Base-by-base conservation (phyloP, 92 coral and sea anemone species). In the Porites divaricata region DNA sequence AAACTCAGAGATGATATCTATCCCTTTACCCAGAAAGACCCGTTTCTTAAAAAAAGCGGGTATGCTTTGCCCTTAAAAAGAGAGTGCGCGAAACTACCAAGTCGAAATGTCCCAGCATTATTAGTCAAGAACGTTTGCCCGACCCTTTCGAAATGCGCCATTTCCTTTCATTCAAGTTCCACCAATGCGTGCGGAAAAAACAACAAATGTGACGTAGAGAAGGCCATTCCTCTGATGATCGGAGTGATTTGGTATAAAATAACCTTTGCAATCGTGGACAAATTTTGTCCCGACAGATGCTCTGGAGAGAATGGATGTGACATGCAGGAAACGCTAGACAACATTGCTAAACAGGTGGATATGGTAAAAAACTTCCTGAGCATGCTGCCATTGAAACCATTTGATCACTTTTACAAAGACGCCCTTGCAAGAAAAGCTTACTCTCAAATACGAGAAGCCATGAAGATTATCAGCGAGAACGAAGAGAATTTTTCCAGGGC, bases 211-310 rank as follows among this genome's bases (percentile, higher is more conserved):
- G 89, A 87, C 65, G 41, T 78, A 35, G 22, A 28, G 62, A 87
- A 83, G 65, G 94, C 91, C 14, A 68, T 87, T 48, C 94, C 91
- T 9, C 72, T 83, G 79, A 87, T 90, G 90, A 62, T 68, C 41
- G 94, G 88, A 9, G 23, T 90, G 23, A 68, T 90, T 35, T 90
- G 79, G 58, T 79, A 87, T 74, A 72, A 83, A 66, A 56, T 87
- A 28, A 87, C 64, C 70, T 59, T 77, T 56, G 64, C 72, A 28
- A 59, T 76, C n/a, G 80, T 76, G 25, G 80, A 76, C 59, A 81
- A 71, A 35, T 71, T 81, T 71, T 81, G 86, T 21, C 20, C 14
- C 12, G 78, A 20, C 53, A 24, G 66, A 15, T 80, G 85, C 35
- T 64, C 86, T 19, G 78, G 16, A 24, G 25, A 45, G 20, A 81